A percentile compares a stretch with the other conserved stretches of the same genome.
Evolutionary conservation across 2,797 vertebrate genomes (phyloP).

Genomic region (Argentina silus): DNA sequence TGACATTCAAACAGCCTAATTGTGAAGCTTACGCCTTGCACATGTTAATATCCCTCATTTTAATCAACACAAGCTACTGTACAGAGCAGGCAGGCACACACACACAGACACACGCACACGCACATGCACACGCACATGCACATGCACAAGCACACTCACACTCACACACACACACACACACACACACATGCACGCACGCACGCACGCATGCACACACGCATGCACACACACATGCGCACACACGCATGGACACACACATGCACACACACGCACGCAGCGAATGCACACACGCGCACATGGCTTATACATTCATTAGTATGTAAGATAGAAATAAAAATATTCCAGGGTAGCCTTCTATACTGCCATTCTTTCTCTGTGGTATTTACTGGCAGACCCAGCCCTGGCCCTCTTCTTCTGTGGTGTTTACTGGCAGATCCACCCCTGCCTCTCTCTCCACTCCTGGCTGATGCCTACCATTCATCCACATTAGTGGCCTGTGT

Average conservation of each 20-base stretch:
- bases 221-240: neutral
- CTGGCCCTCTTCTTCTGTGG: neutral
- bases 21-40: constrained; percentile 52
- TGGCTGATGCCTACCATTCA: constrained; percentile 54
- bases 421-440: constrained; percentile 14
- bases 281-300: neutral
- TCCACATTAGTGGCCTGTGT: constrained; percentile 51
- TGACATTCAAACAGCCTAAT: constrained; percentile 64
- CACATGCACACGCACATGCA: neutral
- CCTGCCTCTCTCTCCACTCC: constrained; percentile 27
- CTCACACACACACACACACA: neutral
- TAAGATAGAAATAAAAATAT: neutral
- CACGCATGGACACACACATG: constrained; percentile 29
- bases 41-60: constrained; percentile 60
- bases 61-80: constrained; percentile 34
- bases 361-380: constrained; percentile 1
- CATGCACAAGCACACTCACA: neutral
- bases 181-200: neutral
- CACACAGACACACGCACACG: neutral
- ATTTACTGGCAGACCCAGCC: constrained; percentile 13
- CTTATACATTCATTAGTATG: neutral
- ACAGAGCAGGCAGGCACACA: neutral
- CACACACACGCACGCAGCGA: neutral
- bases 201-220: constrained; percentile 9
- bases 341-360: neutral